These are phyloP conservation scores for Drosophila rubida DNA, from an alignment of 2,888 invertebrate genomes.

Conservation along the genomic window DNA sequence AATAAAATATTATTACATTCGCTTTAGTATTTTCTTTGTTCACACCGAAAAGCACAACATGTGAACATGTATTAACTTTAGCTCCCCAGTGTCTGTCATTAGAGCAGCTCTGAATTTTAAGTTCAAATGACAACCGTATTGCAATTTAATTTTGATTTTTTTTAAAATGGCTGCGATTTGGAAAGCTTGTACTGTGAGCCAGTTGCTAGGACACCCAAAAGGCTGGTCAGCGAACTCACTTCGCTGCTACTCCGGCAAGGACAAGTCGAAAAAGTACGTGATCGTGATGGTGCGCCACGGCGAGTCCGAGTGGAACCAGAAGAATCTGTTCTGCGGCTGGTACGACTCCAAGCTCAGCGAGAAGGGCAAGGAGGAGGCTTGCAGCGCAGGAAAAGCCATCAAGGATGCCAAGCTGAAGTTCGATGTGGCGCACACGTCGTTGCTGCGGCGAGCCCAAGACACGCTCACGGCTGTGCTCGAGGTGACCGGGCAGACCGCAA, in stretches of 20 bases:
- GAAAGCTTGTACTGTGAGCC: neutral
- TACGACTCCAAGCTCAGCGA: slow-evolving; percentile 89
- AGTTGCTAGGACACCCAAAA: neutral
- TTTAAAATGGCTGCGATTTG: slow-evolving; percentile 20
- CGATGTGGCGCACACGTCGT: slow-evolving; percentile 93
- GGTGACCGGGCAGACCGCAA: slow-evolving; percentile 88
- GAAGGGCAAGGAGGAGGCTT: slow-evolving; percentile 86
- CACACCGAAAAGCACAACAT: too few relatives aligned
- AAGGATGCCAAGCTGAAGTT: slow-evolving; percentile 90
- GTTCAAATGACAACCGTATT: neutral
- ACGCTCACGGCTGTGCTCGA: slow-evolving; percentile 89
- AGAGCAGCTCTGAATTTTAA: neutral
- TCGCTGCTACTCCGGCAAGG: neutral
- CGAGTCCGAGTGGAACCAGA: slow-evolving; percentile 91
- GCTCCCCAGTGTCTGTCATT: too few relatives aligned
- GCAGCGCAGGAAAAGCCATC: slow-evolving; percentile 90
- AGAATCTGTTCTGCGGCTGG: slow-evolving; percentile 91
- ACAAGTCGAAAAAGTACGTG: slow-evolving; percentile 84
- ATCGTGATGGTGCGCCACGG: slow-evolving; percentile 92
- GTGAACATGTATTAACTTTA: too few relatives aligned
- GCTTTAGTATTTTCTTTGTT: too few relatives aligned
- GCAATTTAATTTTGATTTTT: neutral
- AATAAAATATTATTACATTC: too few relatives aligned
- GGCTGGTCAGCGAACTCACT: neutral
- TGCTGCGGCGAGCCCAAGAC: slow-evolving; percentile 91